A percentile compares a stretch with the other conserved stretches of the same genome.
phyloP scores from a whole-genome alignment of 2,113 vertebrate genomes.

The Manacus vitellinus region DNA sequence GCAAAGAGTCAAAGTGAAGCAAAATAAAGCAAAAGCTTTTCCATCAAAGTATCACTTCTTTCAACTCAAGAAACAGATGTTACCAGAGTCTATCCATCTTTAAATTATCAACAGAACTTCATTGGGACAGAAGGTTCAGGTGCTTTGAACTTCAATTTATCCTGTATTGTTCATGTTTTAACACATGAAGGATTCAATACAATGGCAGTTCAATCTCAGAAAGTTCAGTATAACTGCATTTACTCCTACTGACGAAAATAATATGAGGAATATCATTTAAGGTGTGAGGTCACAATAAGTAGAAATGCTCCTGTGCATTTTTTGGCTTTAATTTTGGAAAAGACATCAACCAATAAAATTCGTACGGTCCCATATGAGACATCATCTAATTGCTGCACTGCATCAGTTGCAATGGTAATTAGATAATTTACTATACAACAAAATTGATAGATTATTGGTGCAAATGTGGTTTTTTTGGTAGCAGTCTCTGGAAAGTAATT shows the following conservation, averaged over 20 bases:
- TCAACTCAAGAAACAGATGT: neutral
- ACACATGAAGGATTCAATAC: neutral
- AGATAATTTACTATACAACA: neutral
- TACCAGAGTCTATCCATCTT: neutral
- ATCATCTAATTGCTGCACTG: constrained; percentile 3
- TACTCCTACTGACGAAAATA: neutral
- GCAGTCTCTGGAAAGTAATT: constrained; percentile 16
- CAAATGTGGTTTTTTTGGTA: constrained; percentile 11
- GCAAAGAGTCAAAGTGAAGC: neutral
- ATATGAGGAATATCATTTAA: neutral
- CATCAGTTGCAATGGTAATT: neutral
- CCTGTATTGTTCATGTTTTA: neutral
- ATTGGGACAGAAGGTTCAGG: neutral
- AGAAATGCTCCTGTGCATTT: neutral
- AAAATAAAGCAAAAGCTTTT: neutral
- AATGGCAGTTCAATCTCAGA: neutral
- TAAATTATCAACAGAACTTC: neutral
- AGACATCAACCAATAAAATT: constrained; percentile 9
- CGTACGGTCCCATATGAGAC: neutral
- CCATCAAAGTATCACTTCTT: neutral
- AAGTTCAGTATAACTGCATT: neutral
- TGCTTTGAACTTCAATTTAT: neutral
- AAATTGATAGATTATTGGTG: neutral
- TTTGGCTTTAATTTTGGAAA: neutral
- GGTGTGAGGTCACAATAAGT: neutral